A percentile compares a stretch with the other conserved stretches of the same genome.
phyloP scores from a whole-genome alignment of 2,113 vertebrate species.

The Nothocercus julius region DNA sequence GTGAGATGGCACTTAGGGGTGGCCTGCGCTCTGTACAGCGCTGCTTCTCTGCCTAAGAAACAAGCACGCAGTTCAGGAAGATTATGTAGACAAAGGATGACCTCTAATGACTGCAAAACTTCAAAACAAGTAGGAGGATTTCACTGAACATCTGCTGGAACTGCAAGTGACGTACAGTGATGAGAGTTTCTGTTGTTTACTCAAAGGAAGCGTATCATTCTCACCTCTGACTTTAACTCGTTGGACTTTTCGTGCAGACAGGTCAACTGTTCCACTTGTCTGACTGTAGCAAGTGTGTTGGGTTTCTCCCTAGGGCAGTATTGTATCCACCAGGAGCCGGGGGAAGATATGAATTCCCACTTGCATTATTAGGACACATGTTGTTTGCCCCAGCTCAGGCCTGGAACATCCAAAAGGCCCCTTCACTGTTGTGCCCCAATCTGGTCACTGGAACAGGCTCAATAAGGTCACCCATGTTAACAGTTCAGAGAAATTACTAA shows the following conservation, averaged over 20 bases:
- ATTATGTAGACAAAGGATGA: neutral
- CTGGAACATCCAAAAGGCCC: neutral
- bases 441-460: neutral
- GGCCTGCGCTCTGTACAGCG: neutral
- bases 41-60: neutral
- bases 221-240: neutral
- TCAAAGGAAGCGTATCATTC: neutral
- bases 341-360: neutral
- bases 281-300: neutral
- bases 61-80: neutral
- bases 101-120: fast-evolving
- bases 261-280: neutral
- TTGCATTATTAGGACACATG: neutral
- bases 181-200: neutral
- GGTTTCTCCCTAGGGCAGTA: neutral
- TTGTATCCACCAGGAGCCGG: fast-evolving
- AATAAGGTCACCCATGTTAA: neutral
- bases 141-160: neutral
- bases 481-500: neutral
- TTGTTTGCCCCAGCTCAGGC: fast-evolving
- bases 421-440: neutral
- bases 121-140: neutral
- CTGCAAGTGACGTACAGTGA: neutral
- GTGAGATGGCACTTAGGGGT: neutral
- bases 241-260: neutral